Base-by-base conservation (phyloP, 2,797 vertebrate species). In the Lepilemur ruficaudatus region DNA sequence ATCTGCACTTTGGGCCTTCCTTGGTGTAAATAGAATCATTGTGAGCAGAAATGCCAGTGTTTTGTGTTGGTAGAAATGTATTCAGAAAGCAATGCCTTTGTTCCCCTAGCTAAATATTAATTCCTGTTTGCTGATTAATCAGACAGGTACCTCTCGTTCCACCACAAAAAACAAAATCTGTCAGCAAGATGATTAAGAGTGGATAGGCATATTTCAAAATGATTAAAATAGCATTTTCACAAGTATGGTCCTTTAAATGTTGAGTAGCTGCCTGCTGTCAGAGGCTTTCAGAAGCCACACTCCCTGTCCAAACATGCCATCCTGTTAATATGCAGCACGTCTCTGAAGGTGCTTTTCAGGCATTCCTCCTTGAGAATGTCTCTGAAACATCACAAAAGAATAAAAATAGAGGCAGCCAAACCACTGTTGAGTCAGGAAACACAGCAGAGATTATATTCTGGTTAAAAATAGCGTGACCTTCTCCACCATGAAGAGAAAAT, bases 381-480 rank as follows among this genome's bases (percentile, higher is more conserved):
- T 96, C 63, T 80, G 61, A 70, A 95, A 89, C 52, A 69, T 85
- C 85, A 95, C 57, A 94, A 91, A 96, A 97, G 86, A 94, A 79
- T 94, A 75, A 91, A 97, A 89, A 30, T 73, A 72, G 28, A 96
- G 69, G 83, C 59, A 80, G 91, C 67, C 65, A 92, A 86, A 88
- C 63, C 83, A 46, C 82, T 1, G 3, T 46, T 84, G 94, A 69
- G 78, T 81, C 32, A 1, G 46, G 48, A 43, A 96, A 87, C 50
- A 91, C 43, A 89, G 76, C n/a, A 69, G 78, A 96, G 83, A 95
- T 94, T 94, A 91, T 88, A 95, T 85, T 92, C 91, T 93, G 93
- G 91, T 94, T 98, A 95, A 97, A 97, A 97, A 98, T 97, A 97
- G 94, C 92, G 93, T 85, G 93, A 90, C 89, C 91, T 95, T 95